Conservation (phyloP, 2,797 vertebrate species). For the Varecia variegata region DNA sequence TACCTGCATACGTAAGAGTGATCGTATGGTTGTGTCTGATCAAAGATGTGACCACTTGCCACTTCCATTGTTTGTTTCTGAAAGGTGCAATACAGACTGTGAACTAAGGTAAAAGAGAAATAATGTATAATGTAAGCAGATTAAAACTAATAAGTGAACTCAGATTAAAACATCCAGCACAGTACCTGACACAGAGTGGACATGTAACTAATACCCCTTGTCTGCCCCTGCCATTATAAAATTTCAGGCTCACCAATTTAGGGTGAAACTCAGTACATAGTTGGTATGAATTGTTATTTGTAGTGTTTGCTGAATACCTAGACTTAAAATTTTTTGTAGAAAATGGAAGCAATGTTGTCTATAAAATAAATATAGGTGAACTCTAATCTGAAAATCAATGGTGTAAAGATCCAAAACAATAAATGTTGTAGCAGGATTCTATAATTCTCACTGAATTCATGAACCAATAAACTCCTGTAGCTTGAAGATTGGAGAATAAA, state of each 20-base stretch:
- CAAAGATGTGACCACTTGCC: conserved; percentile 92
- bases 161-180: not conserved
- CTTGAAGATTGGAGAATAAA: not conserved
- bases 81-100: conserved; percentile 93
- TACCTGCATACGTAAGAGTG: conserved; percentile 91
- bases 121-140: not conserved
- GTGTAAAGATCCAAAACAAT: not conserved
- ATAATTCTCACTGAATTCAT: not conserved
- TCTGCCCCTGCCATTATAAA: not conserved
- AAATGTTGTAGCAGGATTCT: not conserved
- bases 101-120: conserved; percentile 91
- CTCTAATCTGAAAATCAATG: not conserved
- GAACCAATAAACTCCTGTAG: not conserved
- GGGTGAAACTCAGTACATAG: not conserved
- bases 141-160: not conserved
- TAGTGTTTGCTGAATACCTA: not conserved
- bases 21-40: conserved; percentile 90
- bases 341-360: not conserved
- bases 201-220: not conserved
- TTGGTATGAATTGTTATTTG: conserved; percentile 3
- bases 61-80: conserved; percentile 82
- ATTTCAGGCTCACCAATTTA: not conserved
- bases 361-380: not conserved
- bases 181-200: not conserved
- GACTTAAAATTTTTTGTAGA: not conserved